A percentile compares a stretch with the other conserved stretches of the same genome.
Evolutionary conservation across 1,140 invertebrate species (phyloP).

Genomic region (Brachionus manjavacas): DNA sequence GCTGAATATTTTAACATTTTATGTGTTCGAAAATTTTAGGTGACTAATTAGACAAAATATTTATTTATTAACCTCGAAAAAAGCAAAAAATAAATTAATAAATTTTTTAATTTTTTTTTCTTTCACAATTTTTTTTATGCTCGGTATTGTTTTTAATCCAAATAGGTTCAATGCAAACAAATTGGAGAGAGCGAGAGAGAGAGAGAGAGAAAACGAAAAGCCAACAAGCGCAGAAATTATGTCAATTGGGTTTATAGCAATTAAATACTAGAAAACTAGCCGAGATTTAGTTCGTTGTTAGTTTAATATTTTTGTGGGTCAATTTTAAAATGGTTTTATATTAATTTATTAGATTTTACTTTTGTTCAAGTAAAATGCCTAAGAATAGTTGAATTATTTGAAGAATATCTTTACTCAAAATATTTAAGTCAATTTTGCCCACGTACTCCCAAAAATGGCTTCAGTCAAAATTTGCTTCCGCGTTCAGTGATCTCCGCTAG

Average conservation of each 20-base stretch:
- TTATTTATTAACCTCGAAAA: conserved; percentile 35
- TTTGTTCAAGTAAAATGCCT: neutral
- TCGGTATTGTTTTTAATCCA: neutral
- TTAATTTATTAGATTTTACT: conserved; percentile 29
- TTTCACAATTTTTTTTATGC: neutral
- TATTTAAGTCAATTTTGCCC: neutral
- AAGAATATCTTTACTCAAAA: neutral
- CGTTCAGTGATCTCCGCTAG: too few relatives aligned
- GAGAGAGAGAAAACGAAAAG: neutral
- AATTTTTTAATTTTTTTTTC: neutral
- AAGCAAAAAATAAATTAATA: neutral
- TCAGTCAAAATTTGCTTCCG: too few relatives aligned
- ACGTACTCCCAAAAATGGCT: too few relatives aligned
- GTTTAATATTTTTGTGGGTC: conserved; percentile 16
- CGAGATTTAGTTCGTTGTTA: neutral
- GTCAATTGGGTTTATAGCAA: conserved; percentile 33
- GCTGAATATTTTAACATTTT: neutral
- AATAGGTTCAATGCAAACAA: neutral
- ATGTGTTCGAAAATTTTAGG: neutral
- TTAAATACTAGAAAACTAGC: neutral
- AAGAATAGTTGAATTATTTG: neutral
- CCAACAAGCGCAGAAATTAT: neutral
- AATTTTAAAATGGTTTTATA: conserved; percentile 10
- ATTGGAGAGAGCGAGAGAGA: neutral
- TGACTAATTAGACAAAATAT: conserved; percentile 12